Evolutionary conservation across 2,113 vertebrate species (phyloP), one percentile per base, ranked within the genome.

Genomic region (Anhinga rufa): DNA sequence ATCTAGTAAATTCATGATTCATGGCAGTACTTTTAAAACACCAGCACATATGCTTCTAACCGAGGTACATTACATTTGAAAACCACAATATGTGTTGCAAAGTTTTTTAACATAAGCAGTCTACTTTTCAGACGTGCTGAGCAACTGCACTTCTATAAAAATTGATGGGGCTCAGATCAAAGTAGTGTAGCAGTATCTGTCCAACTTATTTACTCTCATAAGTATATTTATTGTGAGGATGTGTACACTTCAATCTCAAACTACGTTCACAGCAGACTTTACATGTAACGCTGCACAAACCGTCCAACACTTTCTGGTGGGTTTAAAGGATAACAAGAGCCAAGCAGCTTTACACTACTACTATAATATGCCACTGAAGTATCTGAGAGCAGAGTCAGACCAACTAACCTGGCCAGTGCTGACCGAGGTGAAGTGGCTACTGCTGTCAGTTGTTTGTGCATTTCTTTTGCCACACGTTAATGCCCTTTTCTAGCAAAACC

Each of bases 1-100:
- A 64, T 32, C 55, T 34, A 93, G 70, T 72, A 94, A 96, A 96
- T 82, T 64, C 34, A 83, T 69, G 83, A 90, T 91, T 92, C 86
- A 91, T 71, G 40, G 57, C 42, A 89, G 61, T 52, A 79, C 72
- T 93, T 92, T 69, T 55, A 20, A 82, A 86, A 92, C 74, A n/a
- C 22, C 44, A 72, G 65, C 68, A 84, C 14, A 81, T 48, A 20
- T 17, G 86, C 57, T 61, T 86, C 61, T 81, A 88, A 88, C 60
- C 0, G 0, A 60, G 24, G 19, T 42, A 62, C 26, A 28, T 75
- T 64, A 36, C 40, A 82, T 61, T 57, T 89, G 74, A 87, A 87
- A 94, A 65, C 57, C 66, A 71, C 57, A 68, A 36, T 19, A 76
- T 8, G 36, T 0, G 0, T 15, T 48, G 71, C 36, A 32, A 44